phyloP scores from a whole-genome alignment of 1,140 invertebrate species.

The Campodea augens region DNA sequence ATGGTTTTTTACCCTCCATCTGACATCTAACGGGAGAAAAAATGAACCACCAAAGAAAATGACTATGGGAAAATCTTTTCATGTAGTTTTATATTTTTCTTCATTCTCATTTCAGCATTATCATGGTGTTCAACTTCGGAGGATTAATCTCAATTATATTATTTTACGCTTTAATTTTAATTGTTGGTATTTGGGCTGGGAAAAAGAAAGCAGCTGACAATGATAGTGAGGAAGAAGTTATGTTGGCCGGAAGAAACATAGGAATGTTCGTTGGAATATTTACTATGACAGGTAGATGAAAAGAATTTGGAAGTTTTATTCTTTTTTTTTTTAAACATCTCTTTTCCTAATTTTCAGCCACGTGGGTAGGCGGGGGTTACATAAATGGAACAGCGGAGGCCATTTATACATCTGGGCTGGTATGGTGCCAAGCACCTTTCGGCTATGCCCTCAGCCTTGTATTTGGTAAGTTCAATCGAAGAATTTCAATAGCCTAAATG shows the following conservation, averaged over 20 bases:
- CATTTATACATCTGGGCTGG: conserved; percentile 72
- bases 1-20: conserved; percentile 8
- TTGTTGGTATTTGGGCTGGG: conserved; percentile 87
- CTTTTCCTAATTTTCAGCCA: conserved; percentile 39
- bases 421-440: conserved; percentile 95
- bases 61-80: conserved; percentile 9
- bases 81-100: background rate
- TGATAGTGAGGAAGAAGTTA: conserved; percentile 84
- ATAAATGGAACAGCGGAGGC: conserved; percentile 96
- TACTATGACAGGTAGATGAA: conserved; percentile 77
- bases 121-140: conserved; percentile 70
- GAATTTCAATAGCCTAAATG: no score
- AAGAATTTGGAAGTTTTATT: conserved; percentile 1
- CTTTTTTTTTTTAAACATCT: conserved; percentile 2
- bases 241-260: conserved; percentile 89
- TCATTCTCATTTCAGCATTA: conserved; percentile 21
- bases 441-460: conserved; percentile 88
- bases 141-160: conserved; percentile 80
- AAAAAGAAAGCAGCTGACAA: conserved; percentile 69
- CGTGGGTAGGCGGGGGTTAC: conserved; percentile 97
- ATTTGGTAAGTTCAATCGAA: conserved; percentile 46
- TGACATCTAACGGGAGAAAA: conserved; percentile 10
- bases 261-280: conserved; percentile 92
- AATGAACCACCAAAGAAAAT: background rate
- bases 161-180: conserved; percentile 82